These are phyloP conservation scores for Perca schrenkii DNA, from an alignment of 2,113 vertebrate species.

Conservation along the genomic window DNA sequence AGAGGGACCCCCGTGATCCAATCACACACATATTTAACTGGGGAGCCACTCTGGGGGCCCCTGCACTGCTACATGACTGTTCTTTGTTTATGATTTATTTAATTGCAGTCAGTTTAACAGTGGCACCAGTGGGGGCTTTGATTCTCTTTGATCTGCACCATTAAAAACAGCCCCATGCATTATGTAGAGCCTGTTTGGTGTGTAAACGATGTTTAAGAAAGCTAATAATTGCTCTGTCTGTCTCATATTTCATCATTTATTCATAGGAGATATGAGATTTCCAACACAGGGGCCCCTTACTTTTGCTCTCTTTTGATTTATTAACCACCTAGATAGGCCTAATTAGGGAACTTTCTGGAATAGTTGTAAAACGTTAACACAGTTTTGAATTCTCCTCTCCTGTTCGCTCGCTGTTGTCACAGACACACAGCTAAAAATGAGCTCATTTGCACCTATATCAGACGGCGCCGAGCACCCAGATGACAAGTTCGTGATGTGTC, in stretches of 20 bases:
- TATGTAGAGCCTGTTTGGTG: slow-evolving; percentile 72
- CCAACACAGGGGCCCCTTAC: slow-evolving; percentile 17
- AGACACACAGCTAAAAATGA: slow-evolving; percentile 10
- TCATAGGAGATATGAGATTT: slow-evolving; percentile 62
- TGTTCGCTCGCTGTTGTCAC: not conserved
- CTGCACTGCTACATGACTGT: slow-evolving; percentile 14
- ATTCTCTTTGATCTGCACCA: slow-evolving; percentile 71
- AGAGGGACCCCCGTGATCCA: not conserved
- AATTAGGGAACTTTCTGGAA: slow-evolving; percentile 74
- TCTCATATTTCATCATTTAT: slow-evolving; percentile 77
- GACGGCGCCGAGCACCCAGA: slow-evolving; percentile 14
- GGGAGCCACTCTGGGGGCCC: slow-evolving; percentile 29
- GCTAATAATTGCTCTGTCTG: slow-evolving; percentile 77
- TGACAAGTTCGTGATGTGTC: slow-evolving; percentile 65
- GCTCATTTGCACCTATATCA: slow-evolving; percentile 65
- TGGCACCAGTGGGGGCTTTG: slow-evolving; percentile 56
- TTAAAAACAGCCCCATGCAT: slow-evolving; percentile 73
- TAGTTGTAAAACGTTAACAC: slow-evolving; percentile 29
- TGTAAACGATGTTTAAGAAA: slow-evolving; percentile 79
- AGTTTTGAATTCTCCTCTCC: slow-evolving; percentile 13
- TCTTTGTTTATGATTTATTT: slow-evolving; percentile 74
- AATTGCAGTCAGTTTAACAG: slow-evolving; percentile 67
- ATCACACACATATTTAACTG: slow-evolving; percentile 39
- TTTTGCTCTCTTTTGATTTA: slow-evolving; percentile 65
- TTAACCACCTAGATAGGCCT: slow-evolving; percentile 67